Base-by-base conservation (phyloP, 2,888 invertebrate species). In the Tipula vernalis region DNA sequence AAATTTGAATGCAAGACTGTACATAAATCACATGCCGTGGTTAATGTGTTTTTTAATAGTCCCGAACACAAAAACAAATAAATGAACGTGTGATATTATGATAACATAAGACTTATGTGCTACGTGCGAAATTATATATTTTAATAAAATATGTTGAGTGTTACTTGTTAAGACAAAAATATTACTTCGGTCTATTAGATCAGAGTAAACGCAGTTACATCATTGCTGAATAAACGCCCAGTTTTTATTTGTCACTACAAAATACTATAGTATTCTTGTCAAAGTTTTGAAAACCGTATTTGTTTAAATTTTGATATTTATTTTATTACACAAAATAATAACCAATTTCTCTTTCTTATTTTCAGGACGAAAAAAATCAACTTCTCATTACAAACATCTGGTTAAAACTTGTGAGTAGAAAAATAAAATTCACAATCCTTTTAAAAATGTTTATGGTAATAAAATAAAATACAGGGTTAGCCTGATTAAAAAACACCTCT, bases 281-380 rank as follows among this genome's bases (percentile, higher is more conserved):
- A 71, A 18, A 28, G 71, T n/a, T 51, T 51, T 15, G 15, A 51
- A 8, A 51, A 51, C 15, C 51, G 15, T 51, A 51, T 18, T 51
- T 51, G 3, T 71, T 71, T 28, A 10, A 71, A 71, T 71, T 28
- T 71, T 71, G 28, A 3, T 28, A 71, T 71, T 12, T 8, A 71
- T 71, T 71, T 71, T 71, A 71, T 71, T 71, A 12, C 28, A 71
- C 12, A 51, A 28, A 71, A 71, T 71, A 71, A 71, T 28, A 71
- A 28, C 28, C 28, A 51, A 71, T 71, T 10, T 28, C 5, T 71
- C 28, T 28, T 71, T 57, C 90, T 89, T 90, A 90, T 90, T 95
- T 94, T 89, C 94, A 98, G 98, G 98, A 98, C 93, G 98, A 98
- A 94, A 98, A 98, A 93, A 98, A 98, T 94, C 98, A 98, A 93